These are phyloP conservation scores for Oceanodroma tethys DNA, from an alignment of 2,113 vertebrate genomes.

Conservation along the genomic window DNA sequence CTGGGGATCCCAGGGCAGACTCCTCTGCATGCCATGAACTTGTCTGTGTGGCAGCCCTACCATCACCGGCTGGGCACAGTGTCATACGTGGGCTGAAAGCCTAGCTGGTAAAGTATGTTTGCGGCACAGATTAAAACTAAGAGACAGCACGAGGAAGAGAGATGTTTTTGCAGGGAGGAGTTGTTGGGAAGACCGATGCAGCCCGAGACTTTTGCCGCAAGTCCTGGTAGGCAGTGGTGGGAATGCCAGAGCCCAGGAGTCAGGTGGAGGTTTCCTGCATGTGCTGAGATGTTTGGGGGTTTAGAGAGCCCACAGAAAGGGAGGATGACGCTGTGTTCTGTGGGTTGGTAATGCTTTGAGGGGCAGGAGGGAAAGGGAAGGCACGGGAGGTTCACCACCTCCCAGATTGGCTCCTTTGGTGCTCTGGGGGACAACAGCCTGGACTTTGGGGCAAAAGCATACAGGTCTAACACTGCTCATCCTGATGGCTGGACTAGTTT, in stretches of 20 bases:
- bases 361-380: background rate
- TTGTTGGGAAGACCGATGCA: background rate
- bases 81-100: background rate
- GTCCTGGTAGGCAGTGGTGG: background rate
- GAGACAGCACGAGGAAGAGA: background rate
- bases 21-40: fast-evolving
- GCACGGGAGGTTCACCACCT: background rate
- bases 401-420: background rate
- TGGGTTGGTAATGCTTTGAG: background rate
- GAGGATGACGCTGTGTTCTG: background rate
- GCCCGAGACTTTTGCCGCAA: background rate
- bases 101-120: background rate
- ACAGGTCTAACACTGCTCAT: background rate
- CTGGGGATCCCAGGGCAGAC: background rate
- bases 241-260: background rate
- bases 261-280: background rate
- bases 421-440: background rate
- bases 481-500: background rate
- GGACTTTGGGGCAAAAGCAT: background rate
- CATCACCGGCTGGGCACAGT: background rate
- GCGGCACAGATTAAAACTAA: background rate
- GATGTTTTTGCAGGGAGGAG: background rate
- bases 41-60: background rate
- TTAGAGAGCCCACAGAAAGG: background rate
- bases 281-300: background rate